A percentile compares a stretch with the other conserved stretches of the same genome.
These are phyloP conservation scores for Agelas oroides DNA, from an alignment of 37 sponge, comb jelly and placozoan species.

Conservation along the genomic window DNA sequence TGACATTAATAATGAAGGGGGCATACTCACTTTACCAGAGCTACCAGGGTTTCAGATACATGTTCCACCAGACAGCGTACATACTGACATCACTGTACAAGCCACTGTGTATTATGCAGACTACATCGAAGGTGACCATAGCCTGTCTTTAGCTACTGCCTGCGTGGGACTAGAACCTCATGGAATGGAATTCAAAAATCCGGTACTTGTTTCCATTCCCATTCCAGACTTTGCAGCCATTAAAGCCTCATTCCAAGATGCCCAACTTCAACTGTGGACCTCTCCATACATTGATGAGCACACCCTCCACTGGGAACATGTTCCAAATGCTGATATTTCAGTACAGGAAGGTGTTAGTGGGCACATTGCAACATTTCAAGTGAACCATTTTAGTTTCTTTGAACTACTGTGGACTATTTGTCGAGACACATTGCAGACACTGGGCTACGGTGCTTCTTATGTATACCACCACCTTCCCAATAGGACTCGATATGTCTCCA, in stretches of 20 bases:
- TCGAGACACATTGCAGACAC: slow-evolving; percentile 9
- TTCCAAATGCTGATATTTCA: background rate
- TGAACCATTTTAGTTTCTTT: slow-evolving; percentile 61
- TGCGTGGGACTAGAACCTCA: slow-evolving; percentile 71
- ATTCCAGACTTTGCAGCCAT: slow-evolving; percentile 44
- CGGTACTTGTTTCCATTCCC: slow-evolving; percentile 49
- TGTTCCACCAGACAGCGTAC: slow-evolving; percentile 23
- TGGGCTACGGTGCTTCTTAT: slow-evolving; percentile 25
- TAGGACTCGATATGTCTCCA: slow-evolving; percentile 19
- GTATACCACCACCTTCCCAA: slow-evolving; percentile 9
- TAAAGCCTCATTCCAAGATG: background rate
- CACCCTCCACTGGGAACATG: slow-evolving; percentile 1
- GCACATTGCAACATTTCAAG: slow-evolving; percentile 22
- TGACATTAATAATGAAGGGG: slow-evolving; percentile 1
- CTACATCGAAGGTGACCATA: background rate
- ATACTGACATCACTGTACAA: background rate
- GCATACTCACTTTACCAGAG: slow-evolving; percentile 26
- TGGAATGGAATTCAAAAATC: slow-evolving; percentile 34
- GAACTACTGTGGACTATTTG: slow-evolving; percentile 53
- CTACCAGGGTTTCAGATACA: slow-evolving; percentile 35
- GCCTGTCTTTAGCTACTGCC: slow-evolving; percentile 38
- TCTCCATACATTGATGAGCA: slow-evolving; percentile 6
- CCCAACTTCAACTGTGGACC: slow-evolving; percentile 15
- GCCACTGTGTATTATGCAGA: slow-evolving; percentile 50
- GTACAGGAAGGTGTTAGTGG: background rate